These are phyloP conservation scores for Orycteropus afer DNA, from an alignment of 2,113 vertebrate species.

Conservation along the genomic window DNA sequence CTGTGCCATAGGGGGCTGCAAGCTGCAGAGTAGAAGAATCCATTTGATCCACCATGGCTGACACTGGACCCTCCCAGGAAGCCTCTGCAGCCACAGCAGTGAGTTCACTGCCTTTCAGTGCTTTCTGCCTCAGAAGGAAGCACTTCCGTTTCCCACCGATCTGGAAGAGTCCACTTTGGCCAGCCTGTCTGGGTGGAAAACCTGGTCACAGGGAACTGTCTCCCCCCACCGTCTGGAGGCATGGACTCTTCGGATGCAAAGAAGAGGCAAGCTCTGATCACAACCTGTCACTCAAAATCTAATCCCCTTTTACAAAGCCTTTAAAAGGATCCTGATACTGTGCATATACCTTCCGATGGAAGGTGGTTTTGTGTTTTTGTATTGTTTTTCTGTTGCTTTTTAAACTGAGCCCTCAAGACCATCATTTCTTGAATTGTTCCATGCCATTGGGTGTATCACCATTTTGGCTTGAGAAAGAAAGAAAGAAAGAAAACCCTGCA, in stretches of 20 bases:
- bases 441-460: background rate
- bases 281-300: constrained; percentile 52
- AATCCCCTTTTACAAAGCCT: constrained; percentile 58
- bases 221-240: constrained; percentile 42
- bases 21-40: constrained; percentile 76
- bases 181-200: accelerated
- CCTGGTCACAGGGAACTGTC: background rate
- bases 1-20: constrained; percentile 3
- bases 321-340: background rate
- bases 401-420: background rate
- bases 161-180: accelerated
- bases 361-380: background rate
- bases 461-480: background rate
- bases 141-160: accelerated
- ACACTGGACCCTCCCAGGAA: constrained; percentile 66
- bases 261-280: background rate
- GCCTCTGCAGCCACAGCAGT: background rate
- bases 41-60: constrained; percentile 79
- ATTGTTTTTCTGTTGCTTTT: background rate
- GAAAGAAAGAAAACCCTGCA: background rate
- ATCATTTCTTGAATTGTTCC: background rate
- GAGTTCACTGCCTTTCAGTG: accelerated
- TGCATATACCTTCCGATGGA: no score
- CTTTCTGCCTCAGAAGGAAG: background rate
- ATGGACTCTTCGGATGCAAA: constrained; percentile 67